phyloP scores from a whole-genome alignment of 2,797 vertebrate species.

The Otolemur crassicaudatus region DNA sequence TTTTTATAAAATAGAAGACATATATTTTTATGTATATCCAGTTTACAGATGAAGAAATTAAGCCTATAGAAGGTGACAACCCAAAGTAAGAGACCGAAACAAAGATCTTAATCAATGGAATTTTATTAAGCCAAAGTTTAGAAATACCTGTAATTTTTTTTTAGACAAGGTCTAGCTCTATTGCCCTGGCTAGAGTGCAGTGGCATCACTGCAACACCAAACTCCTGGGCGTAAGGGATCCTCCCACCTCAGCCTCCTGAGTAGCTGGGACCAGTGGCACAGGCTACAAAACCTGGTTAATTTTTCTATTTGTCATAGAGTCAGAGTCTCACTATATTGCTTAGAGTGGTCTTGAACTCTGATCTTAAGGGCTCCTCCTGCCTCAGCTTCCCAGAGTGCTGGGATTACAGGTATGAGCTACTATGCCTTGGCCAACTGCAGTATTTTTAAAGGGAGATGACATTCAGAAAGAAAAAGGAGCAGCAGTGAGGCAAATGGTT shows the following conservation, averaged over 20 bases:
- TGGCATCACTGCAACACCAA: background rate
- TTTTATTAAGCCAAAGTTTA: background rate
- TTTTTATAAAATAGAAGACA: constrained; percentile 11
- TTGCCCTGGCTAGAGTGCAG: background rate
- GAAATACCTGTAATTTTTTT: background rate
- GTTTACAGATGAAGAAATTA: constrained; percentile 40
- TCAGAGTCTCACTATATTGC: background rate
- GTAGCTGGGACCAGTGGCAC: background rate
- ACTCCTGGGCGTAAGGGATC: background rate
- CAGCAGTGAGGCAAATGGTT: background rate
- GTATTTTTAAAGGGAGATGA: background rate
- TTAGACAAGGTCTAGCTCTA: background rate
- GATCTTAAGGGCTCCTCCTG: background rate
- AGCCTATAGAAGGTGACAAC: background rate
- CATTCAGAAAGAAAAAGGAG: background rate
- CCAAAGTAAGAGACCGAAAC: background rate
- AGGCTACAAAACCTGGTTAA: background rate
- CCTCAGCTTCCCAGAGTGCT: background rate
- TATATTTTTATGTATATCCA: background rate
- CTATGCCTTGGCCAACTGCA: background rate
- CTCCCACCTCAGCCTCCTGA: background rate
- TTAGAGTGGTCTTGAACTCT: background rate
- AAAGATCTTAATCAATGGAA: background rate
- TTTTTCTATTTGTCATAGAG: background rate
- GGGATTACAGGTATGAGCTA: background rate